Base-by-base conservation (phyloP, 2,797 vertebrate species). In the Orestias chungarensis region DNA sequence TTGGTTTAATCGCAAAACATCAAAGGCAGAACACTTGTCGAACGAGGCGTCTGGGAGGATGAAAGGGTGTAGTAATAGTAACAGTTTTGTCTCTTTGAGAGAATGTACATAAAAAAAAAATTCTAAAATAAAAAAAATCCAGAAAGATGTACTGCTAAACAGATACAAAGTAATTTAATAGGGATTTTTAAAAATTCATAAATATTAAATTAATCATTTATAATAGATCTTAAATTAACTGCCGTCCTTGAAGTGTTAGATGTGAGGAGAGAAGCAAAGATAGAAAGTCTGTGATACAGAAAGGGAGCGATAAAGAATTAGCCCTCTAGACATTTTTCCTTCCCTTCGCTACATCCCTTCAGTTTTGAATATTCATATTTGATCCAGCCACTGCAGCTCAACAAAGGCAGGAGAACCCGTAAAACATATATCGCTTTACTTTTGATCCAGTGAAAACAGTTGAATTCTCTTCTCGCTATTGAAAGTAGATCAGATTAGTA, bases 171-270 rank as follows among this genome's bases (percentile, higher is more conserved):
- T 93, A 75, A 93, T 95, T 95, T 93, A 95, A 94, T 92, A 89
- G 90, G 86, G 93, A 89, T 86, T 91, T 93, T 94, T 90, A 95
- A 94, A 95, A 94, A 94, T 95, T 95, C 93, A 95, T 94, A 94
- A 94, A 95, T 94, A 95, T 94, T 95, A 89, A 92, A 95, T 94
- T 92, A 95, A 95, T 95, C 93, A 95, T 95, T 94, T 93, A 95
- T 94, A 94, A 92, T 91, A 93, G 92, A 95, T 94, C 93, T 94
- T 92, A 94, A 94, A 94, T 94, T 94, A 95, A 94, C 86, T 82
- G 82, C 81, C 74, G 84, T 92, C 90, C 93, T 95, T 94, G 93
- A 95, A 93, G 92, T 94, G 90, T 91, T 88, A 92, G 92, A 93
- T 92, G 91, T 90, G 88, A 88, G 81, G 88, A 85, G 76, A 78